Evolutionary conservation across 2,888 invertebrate genomes (phyloP).

Genomic region (Liodrosophila aerea): DNA sequence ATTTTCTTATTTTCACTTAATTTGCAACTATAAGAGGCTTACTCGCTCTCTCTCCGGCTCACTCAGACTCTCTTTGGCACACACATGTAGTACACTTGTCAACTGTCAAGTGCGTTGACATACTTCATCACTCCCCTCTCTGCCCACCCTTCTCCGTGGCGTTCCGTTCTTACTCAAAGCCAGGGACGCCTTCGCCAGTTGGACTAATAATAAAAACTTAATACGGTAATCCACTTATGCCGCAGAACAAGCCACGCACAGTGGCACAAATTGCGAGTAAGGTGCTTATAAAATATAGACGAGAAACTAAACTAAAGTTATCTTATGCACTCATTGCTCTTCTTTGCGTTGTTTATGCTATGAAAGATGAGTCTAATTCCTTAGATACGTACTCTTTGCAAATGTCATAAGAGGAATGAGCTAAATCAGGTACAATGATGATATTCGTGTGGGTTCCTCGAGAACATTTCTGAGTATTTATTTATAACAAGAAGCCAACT

Average conservation of each 20-base stretch:
- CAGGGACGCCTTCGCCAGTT: conserved; percentile 68
- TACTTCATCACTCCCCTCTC: conserved; percentile 7
- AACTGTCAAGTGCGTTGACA: conserved; percentile 43
- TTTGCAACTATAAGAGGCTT: conserved; percentile 61
- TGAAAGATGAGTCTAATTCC: too few relatives aligned
- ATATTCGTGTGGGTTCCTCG: too few relatives aligned
- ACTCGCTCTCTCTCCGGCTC: conserved; percentile 19
- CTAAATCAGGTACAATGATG: too few relatives aligned
- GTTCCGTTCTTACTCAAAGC: conserved; percentile 55
- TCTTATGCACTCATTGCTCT: too few relatives aligned
- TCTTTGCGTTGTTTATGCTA: too few relatives aligned
- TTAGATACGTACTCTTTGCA: too few relatives aligned
- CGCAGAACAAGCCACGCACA: conserved; percentile 46
- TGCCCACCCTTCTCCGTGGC: too few relatives aligned
- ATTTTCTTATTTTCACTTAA: conserved; percentile 76
- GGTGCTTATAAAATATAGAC: not conserved
- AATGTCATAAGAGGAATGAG: too few relatives aligned
- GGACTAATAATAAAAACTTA: conserved; percentile 78
- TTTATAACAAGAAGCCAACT: too few relatives aligned
- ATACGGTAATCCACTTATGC: conserved; percentile 77
- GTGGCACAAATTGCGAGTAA: conserved; percentile 27
- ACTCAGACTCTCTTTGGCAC: conserved; percentile 6
- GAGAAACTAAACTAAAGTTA: too few relatives aligned
- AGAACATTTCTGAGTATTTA: too few relatives aligned
- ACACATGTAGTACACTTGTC: conserved; percentile 33